Base-by-base conservation (phyloP, 2,888 invertebrate genomes). In the Dioctria linearis region DNA sequence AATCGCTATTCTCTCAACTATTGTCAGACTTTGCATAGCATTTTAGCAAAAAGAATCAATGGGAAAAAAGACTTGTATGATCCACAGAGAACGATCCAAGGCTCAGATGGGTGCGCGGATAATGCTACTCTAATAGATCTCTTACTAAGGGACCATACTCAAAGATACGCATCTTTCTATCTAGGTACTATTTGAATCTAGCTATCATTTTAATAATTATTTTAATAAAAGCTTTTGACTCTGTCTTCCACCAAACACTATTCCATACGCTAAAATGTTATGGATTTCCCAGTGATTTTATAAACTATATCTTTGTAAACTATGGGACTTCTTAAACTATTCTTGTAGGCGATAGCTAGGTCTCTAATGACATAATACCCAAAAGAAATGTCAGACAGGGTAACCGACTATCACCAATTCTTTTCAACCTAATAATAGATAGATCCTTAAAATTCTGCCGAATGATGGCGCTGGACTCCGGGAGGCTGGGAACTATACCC, bases 391-490 rank as follows among this genome's bases (percentile, higher is more conserved):
- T 69, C 6, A 46, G 37, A 49, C 51, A 69, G n/a, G 69, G 69
- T 6, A 51, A 69, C 49, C 69, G 51, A 9, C 3, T 69, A 3
- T 69, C 69, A 37, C 69, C 69, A 4, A 69, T 69, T 3, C 6
- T 54, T 0, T 69, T 69, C 8, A 69, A 49, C 69, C 4, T 42
- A 3, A 11, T 69, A 4, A 46, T 69, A 2, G 51, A 69, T 51
- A 69, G 46, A 11, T 69, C 2, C 46, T 69, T 5, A 46, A 11
- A 37, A 11, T 1, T 40, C 49, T 46, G 0, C 69, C 69, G 8
- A 51, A 13, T 8, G 61, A 61, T 37, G 61, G 61, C 5, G 6
- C n/a, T 37, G 61, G 61, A 1, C 37, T 61, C 4, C 6, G 61
- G 1, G 4, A 61, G 5, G 61, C 61, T 39, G 2, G 39, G 6